phyloP scores from a whole-genome alignment of 2,888 invertebrate genomes.

The Oligia latruncula region DNA sequence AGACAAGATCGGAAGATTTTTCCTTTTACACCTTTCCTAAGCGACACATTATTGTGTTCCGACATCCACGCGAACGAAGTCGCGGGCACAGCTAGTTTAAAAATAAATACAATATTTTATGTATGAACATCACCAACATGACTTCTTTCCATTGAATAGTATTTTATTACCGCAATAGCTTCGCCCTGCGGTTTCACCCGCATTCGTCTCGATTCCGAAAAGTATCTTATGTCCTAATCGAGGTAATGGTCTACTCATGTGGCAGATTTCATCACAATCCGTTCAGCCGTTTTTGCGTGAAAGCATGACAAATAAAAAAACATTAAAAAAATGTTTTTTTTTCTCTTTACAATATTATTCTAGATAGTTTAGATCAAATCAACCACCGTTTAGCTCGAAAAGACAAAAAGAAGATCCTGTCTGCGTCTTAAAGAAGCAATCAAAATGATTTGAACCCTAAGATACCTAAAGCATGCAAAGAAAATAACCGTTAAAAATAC shows the following conservation, averaged over 20 bases:
- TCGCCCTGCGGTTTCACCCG: background rate
- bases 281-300: background rate
- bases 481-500: slow-evolving; percentile 29
- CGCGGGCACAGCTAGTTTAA: too few relatives aligned
- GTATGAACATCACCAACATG: background rate
- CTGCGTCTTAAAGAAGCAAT: background rate
- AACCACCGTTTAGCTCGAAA: background rate
- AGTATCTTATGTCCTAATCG: background rate
- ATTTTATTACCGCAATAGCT: background rate
- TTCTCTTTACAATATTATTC: background rate
- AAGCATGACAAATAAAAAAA: background rate
- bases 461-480: slow-evolving; percentile 7
- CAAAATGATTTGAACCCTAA: background rate
- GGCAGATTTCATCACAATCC: background rate
- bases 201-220: too few relatives aligned
- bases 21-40: too few relatives aligned
- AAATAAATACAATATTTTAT: background rate
- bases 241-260: background rate
- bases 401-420: background rate
- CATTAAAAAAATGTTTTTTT: background rate
- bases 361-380: background rate
- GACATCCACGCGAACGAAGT: too few relatives aligned
- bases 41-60: too few relatives aligned
- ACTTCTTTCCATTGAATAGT: background rate
- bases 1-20: too few relatives aligned